Evolutionary conservation across 1,140 invertebrate species (phyloP), one percentile per base, ranked within the genome.

Genomic region (Choristoneura fumiferana): DNA sequence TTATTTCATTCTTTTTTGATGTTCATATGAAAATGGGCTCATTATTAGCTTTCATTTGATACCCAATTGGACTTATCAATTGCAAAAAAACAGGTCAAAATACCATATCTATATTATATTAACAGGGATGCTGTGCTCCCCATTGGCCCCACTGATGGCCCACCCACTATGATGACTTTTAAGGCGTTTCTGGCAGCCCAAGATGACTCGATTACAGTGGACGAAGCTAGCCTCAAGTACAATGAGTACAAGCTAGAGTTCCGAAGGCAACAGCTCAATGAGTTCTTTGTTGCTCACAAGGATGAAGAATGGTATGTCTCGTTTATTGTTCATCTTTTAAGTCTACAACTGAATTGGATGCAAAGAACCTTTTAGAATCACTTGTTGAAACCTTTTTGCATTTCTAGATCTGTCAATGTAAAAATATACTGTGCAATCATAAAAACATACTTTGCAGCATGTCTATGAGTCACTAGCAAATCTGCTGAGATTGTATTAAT

Each of bases 231-330:
- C 67, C 94, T 94, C 73, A 99, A 98, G 76, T 99, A 99, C 90
- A 98, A 98, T 86, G 98, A 99, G 71, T 99, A 99, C 89, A 99
- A 99, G 89, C 90, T 97, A 71, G 98, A 99, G 74, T 99, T 99
- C 81, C 95, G 96, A 77, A 92, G 97, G 54, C 97, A 98, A 84
- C 98, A 99, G 81, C 93, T 99, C 14, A 98, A 98, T 88, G 98
- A 99, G 87, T 99, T 99, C 91, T 99, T 99, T 91, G 95, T 99
- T 74, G 84, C 84, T 54, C 99, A 99, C 91, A 99, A 99, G 90
- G 98, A 99, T 81, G 98, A 99, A 89, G 98, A 99, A 95, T 99
- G 99, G 99, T 99, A 76, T 71, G 81, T 56, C 18, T 9, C 43
- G 22, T 36, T 54, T 33, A 12, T 8, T 49, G 12, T 12, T 12